Evolutionary conservation across 2,888 invertebrate species (phyloP).

Genomic region (Prostheceraeus crozeri): DNA sequence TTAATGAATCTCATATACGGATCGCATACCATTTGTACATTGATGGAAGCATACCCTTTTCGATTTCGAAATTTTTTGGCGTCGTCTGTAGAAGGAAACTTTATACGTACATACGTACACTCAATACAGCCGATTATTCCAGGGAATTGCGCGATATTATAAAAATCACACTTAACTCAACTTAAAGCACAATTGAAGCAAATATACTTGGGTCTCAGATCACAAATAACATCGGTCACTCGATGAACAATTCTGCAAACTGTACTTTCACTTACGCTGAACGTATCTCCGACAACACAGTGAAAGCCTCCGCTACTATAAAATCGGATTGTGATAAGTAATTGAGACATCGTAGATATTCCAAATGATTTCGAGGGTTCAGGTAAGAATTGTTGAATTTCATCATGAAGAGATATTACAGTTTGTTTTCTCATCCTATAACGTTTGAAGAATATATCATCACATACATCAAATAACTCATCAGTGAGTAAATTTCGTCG

Average conservation of each 20-base stretch:
- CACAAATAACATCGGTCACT: neutral
- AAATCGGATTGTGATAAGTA: no score
- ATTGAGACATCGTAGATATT: no score
- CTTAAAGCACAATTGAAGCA: slow-evolving; percentile 7
- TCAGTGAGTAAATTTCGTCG: no score
- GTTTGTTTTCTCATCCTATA: no score
- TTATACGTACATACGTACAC: slow-evolving; percentile 1
- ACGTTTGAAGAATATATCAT: no score
- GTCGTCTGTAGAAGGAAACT: slow-evolving; percentile 17
- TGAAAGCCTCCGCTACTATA: no score
- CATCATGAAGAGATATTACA: no score
- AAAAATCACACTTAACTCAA: slow-evolving; percentile 19
- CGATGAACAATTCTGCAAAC: slow-evolving; percentile 22
- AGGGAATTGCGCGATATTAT: slow-evolving; percentile 24
- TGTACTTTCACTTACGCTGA: no score
- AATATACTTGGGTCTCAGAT: slow-evolving; percentile 24
- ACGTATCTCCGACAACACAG: no score
- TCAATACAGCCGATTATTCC: neutral
- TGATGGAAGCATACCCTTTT: slow-evolving; percentile 20
- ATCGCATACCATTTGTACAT: slow-evolving; percentile 14
- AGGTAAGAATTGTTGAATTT: no score
- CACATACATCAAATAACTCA: no score
- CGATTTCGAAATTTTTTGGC: slow-evolving; percentile 22
- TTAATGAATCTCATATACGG: slow-evolving; percentile 16
- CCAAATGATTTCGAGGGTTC: no score